Evolutionary conservation across 2,888 invertebrate species (phyloP).

Genomic region (Trissolcus japonicus): DNA sequence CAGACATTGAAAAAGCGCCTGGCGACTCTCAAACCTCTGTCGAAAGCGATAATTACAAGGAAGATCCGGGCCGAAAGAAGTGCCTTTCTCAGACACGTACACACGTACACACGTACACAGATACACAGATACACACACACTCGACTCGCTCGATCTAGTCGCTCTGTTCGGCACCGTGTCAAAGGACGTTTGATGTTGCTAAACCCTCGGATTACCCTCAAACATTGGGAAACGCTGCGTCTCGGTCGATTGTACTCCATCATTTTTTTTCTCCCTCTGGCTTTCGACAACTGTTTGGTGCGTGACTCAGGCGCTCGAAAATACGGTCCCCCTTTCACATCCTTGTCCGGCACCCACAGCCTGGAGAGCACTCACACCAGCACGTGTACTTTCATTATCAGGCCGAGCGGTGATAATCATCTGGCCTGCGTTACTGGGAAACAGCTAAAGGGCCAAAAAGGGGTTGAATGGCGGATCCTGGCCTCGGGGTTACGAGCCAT

Average conservation of each 20-base stretch:
- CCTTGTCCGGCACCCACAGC: slow-evolving; percentile 43
- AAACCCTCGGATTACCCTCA: slow-evolving; percentile 16
- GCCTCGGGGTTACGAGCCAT: slow-evolving; percentile 63
- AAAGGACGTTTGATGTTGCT: slow-evolving; percentile 18
- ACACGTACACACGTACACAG: not conserved
- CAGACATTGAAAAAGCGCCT: slow-evolving; percentile 10
- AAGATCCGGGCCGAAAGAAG: slow-evolving; percentile 26
- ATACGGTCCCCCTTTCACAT: slow-evolving; percentile 62
- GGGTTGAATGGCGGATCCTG: slow-evolving; percentile 60
- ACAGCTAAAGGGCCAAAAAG: slow-evolving; percentile 58
- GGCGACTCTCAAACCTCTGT: slow-evolving; percentile 31
- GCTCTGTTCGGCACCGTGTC: slow-evolving; percentile 10
- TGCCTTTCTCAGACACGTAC: slow-evolving; percentile 7
- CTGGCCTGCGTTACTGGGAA: slow-evolving; percentile 59
- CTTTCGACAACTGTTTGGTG: slow-evolving; percentile 57
- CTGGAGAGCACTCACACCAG: slow-evolving; percentile 58
- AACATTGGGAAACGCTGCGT: too few species aligned
- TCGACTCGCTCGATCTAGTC: not conserved
- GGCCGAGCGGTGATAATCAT: slow-evolving; percentile 71
- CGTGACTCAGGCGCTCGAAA: slow-evolving; percentile 72
- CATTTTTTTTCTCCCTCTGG: slow-evolving; percentile 3
- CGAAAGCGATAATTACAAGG: slow-evolving; percentile 51
- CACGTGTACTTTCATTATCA: slow-evolving; percentile 71
- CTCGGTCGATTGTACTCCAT: slow-evolving; percentile 3
- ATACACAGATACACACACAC: not conserved